These are phyloP conservation scores for Microcebus ravelobensis DNA, from an alignment of 2,113 vertebrate genomes.

Conservation along the genomic window DNA sequence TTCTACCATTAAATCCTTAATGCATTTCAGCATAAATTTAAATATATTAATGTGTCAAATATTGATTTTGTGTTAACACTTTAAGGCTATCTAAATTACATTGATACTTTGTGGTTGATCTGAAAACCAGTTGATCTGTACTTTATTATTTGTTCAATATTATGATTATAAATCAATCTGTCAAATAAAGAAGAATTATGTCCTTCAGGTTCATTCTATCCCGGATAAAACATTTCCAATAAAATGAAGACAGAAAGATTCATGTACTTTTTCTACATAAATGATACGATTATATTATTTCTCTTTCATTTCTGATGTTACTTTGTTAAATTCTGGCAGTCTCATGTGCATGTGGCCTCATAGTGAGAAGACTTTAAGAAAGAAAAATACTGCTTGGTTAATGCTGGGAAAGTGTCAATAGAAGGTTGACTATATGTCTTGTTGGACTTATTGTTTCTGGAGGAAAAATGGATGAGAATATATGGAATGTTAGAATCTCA, in stretches of 20 bases:
- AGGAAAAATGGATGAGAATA: background rate
- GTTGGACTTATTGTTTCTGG: background rate
- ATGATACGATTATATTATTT: background rate
- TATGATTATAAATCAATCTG: conserved; percentile 78
- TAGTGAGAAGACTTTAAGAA: background rate
- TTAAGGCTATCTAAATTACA: conserved; percentile 75
- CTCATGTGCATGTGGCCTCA: background rate
- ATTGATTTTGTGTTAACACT: conserved; percentile 81
- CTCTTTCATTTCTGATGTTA: conserved; percentile 25
- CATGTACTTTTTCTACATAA: background rate
- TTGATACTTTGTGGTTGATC: conserved; percentile 62
- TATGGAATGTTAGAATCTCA: background rate
- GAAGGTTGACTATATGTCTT: background rate
- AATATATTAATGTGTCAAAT: conserved; percentile 77
- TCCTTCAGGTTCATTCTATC: conserved; percentile 32
- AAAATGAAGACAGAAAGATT: conserved; percentile 42
- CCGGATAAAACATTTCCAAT: conserved; percentile 53
- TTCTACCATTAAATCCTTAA: conserved; percentile 72
- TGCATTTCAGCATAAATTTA: conserved; percentile 80
- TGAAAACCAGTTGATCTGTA: conserved; percentile 68
- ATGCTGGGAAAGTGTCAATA: background rate
- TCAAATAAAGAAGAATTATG: conserved; percentile 66
- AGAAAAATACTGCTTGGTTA: background rate
- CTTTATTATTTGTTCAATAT: conserved; percentile 77
- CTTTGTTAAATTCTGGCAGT: background rate